These are phyloP conservation scores for Pachycephala philippinensis DNA, from an alignment of 2,113 vertebrate species.

Conservation along the genomic window DNA sequence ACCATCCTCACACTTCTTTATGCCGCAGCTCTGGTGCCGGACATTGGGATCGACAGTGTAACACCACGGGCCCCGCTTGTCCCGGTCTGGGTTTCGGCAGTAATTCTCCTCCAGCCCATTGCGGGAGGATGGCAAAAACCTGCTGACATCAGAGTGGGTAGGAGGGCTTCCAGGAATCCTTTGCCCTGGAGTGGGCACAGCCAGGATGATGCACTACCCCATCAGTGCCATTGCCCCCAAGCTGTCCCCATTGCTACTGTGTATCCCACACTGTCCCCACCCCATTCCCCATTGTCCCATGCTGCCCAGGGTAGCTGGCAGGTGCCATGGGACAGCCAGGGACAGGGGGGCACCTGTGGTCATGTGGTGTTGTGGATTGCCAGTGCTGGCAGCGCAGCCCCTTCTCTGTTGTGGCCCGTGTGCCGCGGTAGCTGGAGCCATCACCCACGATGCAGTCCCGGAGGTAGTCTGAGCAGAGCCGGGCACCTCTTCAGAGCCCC, in stretches of 20 bases:
- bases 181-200: rapidly evolving
- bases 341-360: slow-evolving; percentile 79
- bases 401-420: slow-evolving; percentile 71
- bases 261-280: not conserved
- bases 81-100: slow-evolving; percentile 91
- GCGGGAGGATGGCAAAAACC: slow-evolving; percentile 79
- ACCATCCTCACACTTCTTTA: slow-evolving; percentile 89
- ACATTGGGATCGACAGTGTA: slow-evolving; percentile 82
- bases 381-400: slow-evolving; percentile 87
- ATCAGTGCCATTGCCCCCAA: not conserved
- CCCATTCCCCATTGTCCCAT: not conserved
- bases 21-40: slow-evolving; percentile 87
- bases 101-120: slow-evolving; percentile 92
- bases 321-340: not conserved
- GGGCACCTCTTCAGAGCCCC: not conserved
- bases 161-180: not conserved
- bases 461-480: slow-evolving; percentile 79
- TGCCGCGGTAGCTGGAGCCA: slow-evolving; percentile 85
- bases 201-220: not conserved
- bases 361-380: slow-evolving; percentile 88
- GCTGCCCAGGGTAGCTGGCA: not conserved
- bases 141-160: slow-evolving; percentile 32
- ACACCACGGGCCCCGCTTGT: slow-evolving; percentile 90
- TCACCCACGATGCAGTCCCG: slow-evolving; percentile 83
- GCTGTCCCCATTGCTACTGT: not conserved